Evolutionary conservation across 2,797 vertebrate species (phyloP).

Genomic region (Pseudotriccus pelzelni): DNA sequence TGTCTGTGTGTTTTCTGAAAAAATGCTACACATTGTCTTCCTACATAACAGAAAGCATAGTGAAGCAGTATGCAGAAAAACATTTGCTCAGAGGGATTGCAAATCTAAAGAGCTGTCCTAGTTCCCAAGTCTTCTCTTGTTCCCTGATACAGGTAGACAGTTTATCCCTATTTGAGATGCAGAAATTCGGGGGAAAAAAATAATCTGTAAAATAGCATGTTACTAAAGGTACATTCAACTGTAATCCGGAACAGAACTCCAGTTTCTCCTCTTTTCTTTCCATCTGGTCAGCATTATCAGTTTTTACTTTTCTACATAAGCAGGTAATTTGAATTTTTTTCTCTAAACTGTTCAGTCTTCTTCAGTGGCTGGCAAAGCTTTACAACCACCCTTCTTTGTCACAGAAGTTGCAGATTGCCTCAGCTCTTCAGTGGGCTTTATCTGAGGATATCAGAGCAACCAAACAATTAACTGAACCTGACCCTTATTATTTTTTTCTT

Average conservation of each 20-base stretch:
- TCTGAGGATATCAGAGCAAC: neutral
- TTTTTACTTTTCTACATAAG: neutral
- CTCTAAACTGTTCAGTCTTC: neutral
- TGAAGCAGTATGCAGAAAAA: neutral
- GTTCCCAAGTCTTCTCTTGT: neutral
- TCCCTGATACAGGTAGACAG: neutral
- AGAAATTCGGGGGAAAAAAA: neutral
- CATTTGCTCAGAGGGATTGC: neutral
- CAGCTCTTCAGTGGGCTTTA: neutral
- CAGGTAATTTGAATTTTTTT: neutral
- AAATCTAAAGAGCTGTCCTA: neutral
- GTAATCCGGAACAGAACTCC: neutral
- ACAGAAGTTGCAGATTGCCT: neutral
- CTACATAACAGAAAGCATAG: neutral
- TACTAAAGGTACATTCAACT: neutral
- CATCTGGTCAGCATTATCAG: neutral
- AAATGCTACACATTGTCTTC: neutral
- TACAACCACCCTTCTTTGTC: neutral
- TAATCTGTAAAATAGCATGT: neutral
- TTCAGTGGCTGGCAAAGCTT: neutral
- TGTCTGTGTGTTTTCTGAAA: neutral
- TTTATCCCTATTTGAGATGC: neutral
- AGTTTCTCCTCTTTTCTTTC: neutral
- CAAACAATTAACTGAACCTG: neutral
- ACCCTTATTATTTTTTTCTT: neutral